phyloP scores from a whole-genome alignment of 53 echinoderm and acorn worm species.

The Astropecten irregularis region DNA sequence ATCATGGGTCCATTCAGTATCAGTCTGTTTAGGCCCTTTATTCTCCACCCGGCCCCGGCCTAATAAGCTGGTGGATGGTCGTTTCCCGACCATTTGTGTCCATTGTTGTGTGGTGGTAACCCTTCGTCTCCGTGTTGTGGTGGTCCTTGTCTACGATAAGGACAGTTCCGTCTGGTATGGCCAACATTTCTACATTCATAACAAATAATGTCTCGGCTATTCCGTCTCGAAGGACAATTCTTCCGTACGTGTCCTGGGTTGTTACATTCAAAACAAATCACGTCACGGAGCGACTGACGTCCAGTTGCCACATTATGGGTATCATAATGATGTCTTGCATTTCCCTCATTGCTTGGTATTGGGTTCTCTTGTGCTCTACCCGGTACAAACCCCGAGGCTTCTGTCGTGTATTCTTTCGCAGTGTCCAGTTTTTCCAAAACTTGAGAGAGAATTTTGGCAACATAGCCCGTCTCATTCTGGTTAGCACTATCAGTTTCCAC shows the following conservation, averaged over 20 bases:
- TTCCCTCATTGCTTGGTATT: not conserved
- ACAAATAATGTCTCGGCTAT: not conserved
- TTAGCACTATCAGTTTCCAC: not conserved
- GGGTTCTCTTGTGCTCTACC: not conserved
- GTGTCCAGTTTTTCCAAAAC: not conserved
- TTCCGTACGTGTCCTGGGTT: not conserved
- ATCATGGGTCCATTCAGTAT: not conserved
- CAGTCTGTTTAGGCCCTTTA: not conserved
- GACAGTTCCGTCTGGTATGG: slow-evolving; percentile 6
- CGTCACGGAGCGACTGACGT: not conserved
- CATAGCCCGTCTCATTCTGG: not conserved
- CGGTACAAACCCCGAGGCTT: not conserved
- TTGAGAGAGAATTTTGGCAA: not conserved
- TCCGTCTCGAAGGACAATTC: not conserved
- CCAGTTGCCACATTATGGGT: not conserved
- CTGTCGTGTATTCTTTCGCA: not conserved
- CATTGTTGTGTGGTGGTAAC: not conserved
- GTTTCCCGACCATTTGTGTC: not conserved
- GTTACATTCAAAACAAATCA: not conserved
- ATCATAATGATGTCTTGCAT: not conserved
- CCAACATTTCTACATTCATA: not conserved
- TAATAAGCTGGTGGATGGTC: not conserved
- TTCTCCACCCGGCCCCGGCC: not conserved
- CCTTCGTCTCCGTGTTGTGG: not conserved
- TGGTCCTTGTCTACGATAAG: not conserved